Conservation (phyloP, 2,113 vertebrate species). For the Stegostoma tigrinum region DNA sequence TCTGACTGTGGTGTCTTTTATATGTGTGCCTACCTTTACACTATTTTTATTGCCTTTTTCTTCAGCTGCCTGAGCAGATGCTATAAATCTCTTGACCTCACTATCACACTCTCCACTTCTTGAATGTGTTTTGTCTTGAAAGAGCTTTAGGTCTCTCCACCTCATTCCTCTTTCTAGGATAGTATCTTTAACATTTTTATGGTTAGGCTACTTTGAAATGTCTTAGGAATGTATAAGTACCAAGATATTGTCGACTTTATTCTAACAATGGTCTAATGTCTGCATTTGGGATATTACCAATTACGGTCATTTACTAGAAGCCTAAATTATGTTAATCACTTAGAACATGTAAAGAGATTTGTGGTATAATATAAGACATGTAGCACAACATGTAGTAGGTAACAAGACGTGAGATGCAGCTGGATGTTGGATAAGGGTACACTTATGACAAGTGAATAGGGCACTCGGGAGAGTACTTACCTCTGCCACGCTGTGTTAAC, state of each 20-base stretch:
- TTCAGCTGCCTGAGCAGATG: neutral
- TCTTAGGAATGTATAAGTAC: neutral
- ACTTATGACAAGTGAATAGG: too few species aligned
- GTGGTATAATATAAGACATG: neutral
- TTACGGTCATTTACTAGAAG: neutral
- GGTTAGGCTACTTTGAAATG: neutral
- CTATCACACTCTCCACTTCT: neutral
- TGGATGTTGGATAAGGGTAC: too few species aligned
- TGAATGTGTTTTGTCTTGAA: neutral
- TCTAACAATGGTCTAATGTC: neutral
- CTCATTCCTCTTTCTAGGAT: neutral
- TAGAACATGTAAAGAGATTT: neutral
- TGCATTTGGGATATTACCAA: neutral
- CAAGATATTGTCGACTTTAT: neutral
- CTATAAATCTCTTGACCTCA: neutral
- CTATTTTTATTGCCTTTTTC: neutral
- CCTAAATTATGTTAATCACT: neutral
- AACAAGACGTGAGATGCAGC: neutral
- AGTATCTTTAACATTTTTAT: neutral
- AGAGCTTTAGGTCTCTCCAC: neutral
- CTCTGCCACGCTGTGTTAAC: too few species aligned
- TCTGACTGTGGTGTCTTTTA: neutral
- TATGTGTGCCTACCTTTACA: neutral
- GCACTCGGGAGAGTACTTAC: too few species aligned
- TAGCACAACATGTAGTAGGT: neutral